Evolutionary conservation across 2,113 vertebrate genomes (phyloP).

Genomic region (Phainopepla nitens): DNA sequence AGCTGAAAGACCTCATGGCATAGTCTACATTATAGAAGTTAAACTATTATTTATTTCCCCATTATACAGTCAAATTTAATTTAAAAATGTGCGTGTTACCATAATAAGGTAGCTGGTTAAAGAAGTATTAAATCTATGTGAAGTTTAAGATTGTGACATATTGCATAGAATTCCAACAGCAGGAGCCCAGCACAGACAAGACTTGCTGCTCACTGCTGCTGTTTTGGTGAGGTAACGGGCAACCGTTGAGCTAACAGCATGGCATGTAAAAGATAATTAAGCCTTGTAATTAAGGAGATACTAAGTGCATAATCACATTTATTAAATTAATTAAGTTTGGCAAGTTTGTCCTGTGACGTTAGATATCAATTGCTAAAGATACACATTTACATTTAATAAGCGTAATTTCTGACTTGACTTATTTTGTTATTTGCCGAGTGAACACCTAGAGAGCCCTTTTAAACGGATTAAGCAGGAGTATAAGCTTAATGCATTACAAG

Average conservation of each 20-base stretch:
- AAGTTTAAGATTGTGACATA: not conserved
- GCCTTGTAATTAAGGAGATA: constrained; percentile 43
- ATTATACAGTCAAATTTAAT: not conserved
- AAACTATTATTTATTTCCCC: not conserved
- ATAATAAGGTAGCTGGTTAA: not conserved
- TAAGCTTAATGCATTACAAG: constrained; percentile 54
- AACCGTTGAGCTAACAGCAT: not conserved
- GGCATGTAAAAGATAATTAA: constrained; percentile 12
- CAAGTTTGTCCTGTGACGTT: constrained; percentile 28
- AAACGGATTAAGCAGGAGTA: constrained; percentile 41
- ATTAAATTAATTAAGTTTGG: constrained; percentile 54
- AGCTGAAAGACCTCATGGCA: not conserved
- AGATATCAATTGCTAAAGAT: constrained; percentile 37
- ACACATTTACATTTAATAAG: constrained; percentile 58
- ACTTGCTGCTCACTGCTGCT: not conserved
- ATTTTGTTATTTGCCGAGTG: not conserved
- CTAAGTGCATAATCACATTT: constrained; percentile 40
- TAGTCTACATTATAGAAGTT: not conserved
- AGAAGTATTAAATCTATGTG: not conserved
- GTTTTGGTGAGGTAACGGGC: not conserved
- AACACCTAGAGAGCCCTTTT: constrained; percentile 23
- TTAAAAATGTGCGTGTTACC: not conserved
- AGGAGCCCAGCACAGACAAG: not conserved
- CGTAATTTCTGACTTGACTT: not conserved
- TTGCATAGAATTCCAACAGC: not conserved